Conservation (phyloP, 2,888 invertebrate species). For the Schizotus pectinicornis region DNA sequence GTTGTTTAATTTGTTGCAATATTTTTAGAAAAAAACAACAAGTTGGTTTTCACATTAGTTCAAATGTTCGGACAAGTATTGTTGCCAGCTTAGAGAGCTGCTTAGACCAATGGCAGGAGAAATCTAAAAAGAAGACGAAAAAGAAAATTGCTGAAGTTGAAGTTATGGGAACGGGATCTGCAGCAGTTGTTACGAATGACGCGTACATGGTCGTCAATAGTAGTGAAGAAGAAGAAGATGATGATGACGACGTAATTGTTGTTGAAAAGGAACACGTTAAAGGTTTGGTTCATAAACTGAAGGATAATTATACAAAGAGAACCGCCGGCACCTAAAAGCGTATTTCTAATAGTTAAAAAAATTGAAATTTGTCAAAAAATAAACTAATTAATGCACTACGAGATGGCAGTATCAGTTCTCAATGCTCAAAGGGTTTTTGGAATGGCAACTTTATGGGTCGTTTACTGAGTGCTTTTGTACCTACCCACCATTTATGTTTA, state of each 20-base stretch:
- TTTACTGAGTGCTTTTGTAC: no score
- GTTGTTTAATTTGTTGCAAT: neutral
- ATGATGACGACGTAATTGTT: slow-evolving; percentile 28
- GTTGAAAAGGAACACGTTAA: slow-evolving; percentile 25
- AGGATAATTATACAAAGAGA: no score
- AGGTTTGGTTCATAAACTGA: no score
- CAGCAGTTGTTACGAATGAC: slow-evolving; percentile 6
- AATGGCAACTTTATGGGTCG: no score
- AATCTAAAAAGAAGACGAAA: slow-evolving; percentile 5
- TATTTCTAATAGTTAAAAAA: no score
- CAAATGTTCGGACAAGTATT: neutral
- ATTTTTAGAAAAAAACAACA: neutral
- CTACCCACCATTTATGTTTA: no score
- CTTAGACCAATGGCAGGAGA: slow-evolving; percentile 2
- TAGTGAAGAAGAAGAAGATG: slow-evolving; percentile 24
- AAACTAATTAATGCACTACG: no score
- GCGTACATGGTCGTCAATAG: slow-evolving; percentile 5
- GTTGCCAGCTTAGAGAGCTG: neutral
- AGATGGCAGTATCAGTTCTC: no score
- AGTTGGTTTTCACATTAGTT: slow-evolving; percentile 5
- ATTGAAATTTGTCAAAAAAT: no score
- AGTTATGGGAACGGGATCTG: slow-evolving; percentile 1
- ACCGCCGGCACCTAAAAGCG: no score
- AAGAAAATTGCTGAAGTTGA: neutral
- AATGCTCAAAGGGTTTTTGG: no score